phyloP scores from a whole-genome alignment of 2,797 vertebrate species.

The Crenuchus spilurus region DNA sequence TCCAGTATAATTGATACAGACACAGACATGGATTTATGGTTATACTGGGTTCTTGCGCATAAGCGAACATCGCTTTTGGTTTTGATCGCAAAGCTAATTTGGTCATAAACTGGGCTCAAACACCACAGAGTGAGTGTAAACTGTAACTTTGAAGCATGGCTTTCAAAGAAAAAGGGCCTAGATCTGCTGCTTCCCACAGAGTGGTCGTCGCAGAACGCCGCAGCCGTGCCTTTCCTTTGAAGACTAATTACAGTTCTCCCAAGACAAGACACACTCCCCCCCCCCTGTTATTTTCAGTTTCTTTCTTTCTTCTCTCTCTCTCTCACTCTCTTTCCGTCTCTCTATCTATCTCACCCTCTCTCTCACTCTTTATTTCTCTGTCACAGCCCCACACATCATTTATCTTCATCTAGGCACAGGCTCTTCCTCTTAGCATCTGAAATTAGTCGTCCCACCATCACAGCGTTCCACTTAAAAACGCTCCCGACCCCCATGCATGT shows the following conservation, averaged over 20 bases:
- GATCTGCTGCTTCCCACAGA: conserved; percentile 29
- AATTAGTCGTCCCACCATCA: conserved; percentile 47
- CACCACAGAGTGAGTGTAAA: conserved; percentile 28
- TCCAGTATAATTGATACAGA: conserved; percentile 22
- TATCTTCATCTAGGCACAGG: conserved; percentile 53
- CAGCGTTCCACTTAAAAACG: conserved; percentile 36
- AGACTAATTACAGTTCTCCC: conserved; percentile 55
- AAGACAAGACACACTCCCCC: conserved; percentile 31
- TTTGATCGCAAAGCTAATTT: conserved; percentile 29
- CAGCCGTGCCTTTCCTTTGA: conserved; percentile 30
- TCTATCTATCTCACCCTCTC: not conserved
- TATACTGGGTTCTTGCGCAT: conserved; percentile 14
- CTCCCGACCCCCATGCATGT: not conserved
- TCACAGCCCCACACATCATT: conserved; percentile 50
- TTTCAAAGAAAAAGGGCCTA: conserved; percentile 24
- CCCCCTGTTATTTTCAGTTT: not conserved
- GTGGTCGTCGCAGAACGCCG: conserved; percentile 20
- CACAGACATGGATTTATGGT: conserved; percentile 40
- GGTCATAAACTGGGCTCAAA: conserved; percentile 36
- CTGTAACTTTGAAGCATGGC: conserved; percentile 29
- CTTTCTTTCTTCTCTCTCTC: not conserved
- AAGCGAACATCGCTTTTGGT: conserved; percentile 25
- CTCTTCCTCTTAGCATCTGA: conserved; percentile 45
- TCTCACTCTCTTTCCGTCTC: not conserved
- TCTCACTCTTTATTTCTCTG: conserved; percentile 5